phyloP scores from a whole-genome alignment of 2,113 vertebrate species.

The Mionectes macconnelli region DNA sequence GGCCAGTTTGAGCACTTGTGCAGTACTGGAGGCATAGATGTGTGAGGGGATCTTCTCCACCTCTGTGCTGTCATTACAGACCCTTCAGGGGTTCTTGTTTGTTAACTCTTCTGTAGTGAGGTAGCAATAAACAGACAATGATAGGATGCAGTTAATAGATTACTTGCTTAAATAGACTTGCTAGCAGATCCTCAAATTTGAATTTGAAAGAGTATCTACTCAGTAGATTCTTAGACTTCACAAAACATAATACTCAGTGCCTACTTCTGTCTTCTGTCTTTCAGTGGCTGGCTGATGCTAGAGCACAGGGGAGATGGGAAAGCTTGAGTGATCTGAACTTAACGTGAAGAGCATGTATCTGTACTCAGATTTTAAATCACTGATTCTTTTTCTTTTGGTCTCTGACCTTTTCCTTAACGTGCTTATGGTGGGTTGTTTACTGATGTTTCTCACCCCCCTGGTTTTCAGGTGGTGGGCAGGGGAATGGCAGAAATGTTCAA shows the following conservation, averaged over 20 bases:
- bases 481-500: conserved; percentile 91
- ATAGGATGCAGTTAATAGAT: background rate
- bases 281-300: background rate
- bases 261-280: background rate
- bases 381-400: background rate
- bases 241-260: background rate
- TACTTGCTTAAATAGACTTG: background rate
- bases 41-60: background rate
- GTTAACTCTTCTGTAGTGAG: background rate
- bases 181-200: background rate
- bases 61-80: background rate
- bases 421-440: background rate
- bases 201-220: background rate
- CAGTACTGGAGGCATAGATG: background rate
- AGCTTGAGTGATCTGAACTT: background rate
- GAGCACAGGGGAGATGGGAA: background rate
- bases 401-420: background rate
- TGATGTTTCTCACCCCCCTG: background rate
- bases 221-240: background rate
- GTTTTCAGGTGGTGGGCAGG: conserved; percentile 92
- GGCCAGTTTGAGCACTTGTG: background rate
- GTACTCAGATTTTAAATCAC: background rate
- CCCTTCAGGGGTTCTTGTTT: background rate
- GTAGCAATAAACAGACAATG: background rate
- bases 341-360: background rate